Percentiles rank a stretch among this genome's conserved stretches.
phyloP scores from a whole-genome alignment of 2,888 invertebrate genomes.

The Netelia virgata region DNA sequence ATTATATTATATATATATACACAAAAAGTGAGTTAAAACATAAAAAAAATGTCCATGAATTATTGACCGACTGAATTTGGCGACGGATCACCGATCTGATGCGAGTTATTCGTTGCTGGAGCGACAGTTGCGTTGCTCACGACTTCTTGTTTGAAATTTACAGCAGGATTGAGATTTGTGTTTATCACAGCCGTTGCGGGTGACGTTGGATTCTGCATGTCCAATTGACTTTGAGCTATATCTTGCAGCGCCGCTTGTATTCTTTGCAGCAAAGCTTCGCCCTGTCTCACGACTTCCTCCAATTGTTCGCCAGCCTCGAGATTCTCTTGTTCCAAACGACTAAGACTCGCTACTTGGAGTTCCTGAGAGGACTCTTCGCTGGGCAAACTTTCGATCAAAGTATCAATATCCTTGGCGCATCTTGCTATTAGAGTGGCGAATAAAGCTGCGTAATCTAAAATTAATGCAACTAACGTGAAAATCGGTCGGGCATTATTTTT shows the following conservation, averaged over 20 bases:
- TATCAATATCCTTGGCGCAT: conserved; percentile 99
- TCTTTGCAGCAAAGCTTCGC: conserved; percentile 94
- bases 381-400: conserved; percentile 97
- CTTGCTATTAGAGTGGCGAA: conserved; percentile 98
- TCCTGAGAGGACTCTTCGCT: conserved; percentile 98
- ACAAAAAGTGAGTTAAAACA: conserved; percentile 22
- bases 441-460: conserved; percentile 93
- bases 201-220: conserved; percentile 91
- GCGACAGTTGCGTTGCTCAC: conserved; percentile 73
- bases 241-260: conserved; percentile 97
- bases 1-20: conserved; percentile 48
- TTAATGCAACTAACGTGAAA: not conserved
- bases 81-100: conserved; percentile 78
- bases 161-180: conserved; percentile 75
- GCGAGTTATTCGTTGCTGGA: conserved; percentile 76
- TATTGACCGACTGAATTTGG: conserved; percentile 78
- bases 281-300: conserved; percentile 93
- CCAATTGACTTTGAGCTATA: conserved; percentile 96
- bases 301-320: conserved; percentile 95
- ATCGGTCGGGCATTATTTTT: too few species aligned
- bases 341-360: conserved; percentile 93
- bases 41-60: conserved; percentile 37
- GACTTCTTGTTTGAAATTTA: conserved; percentile 78
- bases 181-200: conserved; percentile 85
- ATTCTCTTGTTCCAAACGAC: conserved; percentile 95